phyloP scores from a whole-genome alignment of 2,113 vertebrate species.

The Phalacrocorax aristotelis region DNA sequence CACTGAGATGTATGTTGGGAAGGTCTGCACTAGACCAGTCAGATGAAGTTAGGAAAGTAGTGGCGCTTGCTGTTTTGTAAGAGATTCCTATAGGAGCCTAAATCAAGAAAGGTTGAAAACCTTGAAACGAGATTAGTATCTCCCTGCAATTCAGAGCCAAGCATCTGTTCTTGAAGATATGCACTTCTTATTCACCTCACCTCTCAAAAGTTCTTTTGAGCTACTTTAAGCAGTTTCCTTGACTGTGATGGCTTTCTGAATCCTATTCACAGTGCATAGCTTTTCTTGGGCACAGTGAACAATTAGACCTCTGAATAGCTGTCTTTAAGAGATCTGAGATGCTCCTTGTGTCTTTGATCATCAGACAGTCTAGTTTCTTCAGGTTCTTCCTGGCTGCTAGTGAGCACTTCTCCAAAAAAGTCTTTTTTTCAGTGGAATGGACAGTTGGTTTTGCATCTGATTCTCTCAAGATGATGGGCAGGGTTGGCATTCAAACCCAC shows the following conservation, averaged over 20 bases:
- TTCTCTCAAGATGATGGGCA: conserved; percentile 44
- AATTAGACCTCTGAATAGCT: background rate
- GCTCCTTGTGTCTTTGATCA: background rate
- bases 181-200: background rate
- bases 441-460: background rate
- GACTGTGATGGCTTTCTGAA: background rate
- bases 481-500: conserved; percentile 62
- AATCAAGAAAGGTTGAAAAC: background rate
- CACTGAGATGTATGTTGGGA: background rate
- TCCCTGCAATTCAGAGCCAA: background rate
- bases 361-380: background rate
- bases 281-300: background rate
- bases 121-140: background rate
- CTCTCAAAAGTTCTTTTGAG: background rate
- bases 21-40: background rate
- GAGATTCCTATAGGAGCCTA: background rate
- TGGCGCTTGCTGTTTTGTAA: background rate
- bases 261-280: background rate
- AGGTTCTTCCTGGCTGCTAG: conserved; percentile 69
- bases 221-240: background rate
- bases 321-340: background rate
- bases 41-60: background rate
- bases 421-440: background rate
- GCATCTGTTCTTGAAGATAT: background rate
- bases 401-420: conserved; percentile 61